phyloP scores from a whole-genome alignment of 2,797 vertebrate genomes.

The Myotis findleyi region DNA sequence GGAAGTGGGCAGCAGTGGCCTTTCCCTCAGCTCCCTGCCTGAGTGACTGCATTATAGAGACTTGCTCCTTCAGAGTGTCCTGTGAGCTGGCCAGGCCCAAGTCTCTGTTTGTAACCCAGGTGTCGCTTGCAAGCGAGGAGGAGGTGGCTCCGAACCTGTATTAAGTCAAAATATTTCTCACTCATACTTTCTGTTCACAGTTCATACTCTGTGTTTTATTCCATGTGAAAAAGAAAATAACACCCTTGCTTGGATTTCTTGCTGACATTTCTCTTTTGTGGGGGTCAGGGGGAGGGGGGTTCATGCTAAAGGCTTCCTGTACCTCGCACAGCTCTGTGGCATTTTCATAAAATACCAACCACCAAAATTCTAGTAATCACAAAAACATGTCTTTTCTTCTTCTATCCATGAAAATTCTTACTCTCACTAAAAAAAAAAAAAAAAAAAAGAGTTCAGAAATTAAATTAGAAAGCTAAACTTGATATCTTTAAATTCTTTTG shows the following conservation, averaged over 20 bases:
- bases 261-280: slow-evolving; percentile 71
- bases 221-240: slow-evolving; percentile 55
- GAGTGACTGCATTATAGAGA: not conserved
- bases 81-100: not conserved
- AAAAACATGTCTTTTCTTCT: slow-evolving; percentile 76
- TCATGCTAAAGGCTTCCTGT: not conserved
- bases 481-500: slow-evolving; percentile 76
- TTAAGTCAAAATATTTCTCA: slow-evolving; percentile 58
- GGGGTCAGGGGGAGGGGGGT: not conserved
- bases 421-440: slow-evolving; percentile 69
- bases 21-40: not conserved
- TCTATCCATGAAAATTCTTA: slow-evolving; percentile 64
- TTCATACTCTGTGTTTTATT: slow-evolving; percentile 54
- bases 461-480: slow-evolving; percentile 77
- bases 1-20: not conserved
- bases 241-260: slow-evolving; percentile 68
- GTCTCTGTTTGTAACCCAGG: not conserved
- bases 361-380: slow-evolving; percentile 74
- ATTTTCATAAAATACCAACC: slow-evolving; percentile 80
- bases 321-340: slow-evolving; percentile 50
- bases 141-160: not conserved
- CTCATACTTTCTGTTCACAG: slow-evolving; percentile 59
- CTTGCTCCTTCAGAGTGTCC: not conserved
- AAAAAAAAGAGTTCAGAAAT: slow-evolving; percentile 75
- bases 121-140: not conserved